Base-by-base conservation (phyloP, 2,888 invertebrate species). In the Mantis religiosa region DNA sequence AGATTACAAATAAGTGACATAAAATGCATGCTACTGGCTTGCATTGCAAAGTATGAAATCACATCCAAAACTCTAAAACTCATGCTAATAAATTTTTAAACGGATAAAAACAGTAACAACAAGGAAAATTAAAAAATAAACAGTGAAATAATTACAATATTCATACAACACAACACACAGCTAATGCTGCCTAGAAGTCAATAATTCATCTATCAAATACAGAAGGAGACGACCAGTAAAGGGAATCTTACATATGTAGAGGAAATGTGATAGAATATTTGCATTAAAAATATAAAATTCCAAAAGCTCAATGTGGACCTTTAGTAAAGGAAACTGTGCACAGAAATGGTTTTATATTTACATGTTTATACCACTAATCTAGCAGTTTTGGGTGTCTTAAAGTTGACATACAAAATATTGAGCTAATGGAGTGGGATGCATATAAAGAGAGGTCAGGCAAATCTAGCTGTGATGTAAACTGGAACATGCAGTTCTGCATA, bases 151-250 rank as follows among this genome's bases (percentile, higher is more conserved):
- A 71, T 71, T 71, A 71, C 54, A 71, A 20, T 71, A 71, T 25
- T 20, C 54, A 71, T 71, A 71, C 54, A 71, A 71, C 54, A 71
- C 54, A 71, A 71, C 54, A 71, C 20, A 71, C 54, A 71, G 25
- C 15, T 71, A 71, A 71, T 71, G 54, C 54, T 71, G 54, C 20
- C 54, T 71, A 71, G 25, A 71, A 71, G 54, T 71, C 34, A 25
- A 30, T 84, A 84, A 15, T 25, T 84, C 30, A 84, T 34, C 34
- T 25, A 25, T 34, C 2, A 25, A 28, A 30, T 84, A 25, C 84
- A 30, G 14, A 9, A 85, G 85, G 85, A 85, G 85, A 85, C 27
- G 85, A 85, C 85, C 41, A 85, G 85, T 85, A 85, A 85, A 47
- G 85, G 85, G 28, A 85, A 85, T 41, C 27, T 85, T 85, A 15